Evolutionary conservation across 2,113 vertebrate species (phyloP).

Genomic region (Gasterosteus nipponicus): DNA sequence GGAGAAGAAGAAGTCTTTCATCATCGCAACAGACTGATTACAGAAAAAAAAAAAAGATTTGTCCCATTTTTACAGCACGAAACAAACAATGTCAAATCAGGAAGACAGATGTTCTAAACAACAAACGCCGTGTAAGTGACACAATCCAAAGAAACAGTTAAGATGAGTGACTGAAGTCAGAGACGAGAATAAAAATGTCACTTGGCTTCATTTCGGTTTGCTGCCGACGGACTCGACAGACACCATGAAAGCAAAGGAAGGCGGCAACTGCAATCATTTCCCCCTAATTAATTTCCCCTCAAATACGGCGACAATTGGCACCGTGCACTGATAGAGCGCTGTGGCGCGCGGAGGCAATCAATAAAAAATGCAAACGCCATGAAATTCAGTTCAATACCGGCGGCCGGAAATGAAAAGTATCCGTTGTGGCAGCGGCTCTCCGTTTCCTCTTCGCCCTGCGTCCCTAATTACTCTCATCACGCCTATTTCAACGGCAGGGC

Average conservation of each 20-base stretch:
- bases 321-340: neutral
- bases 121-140: neutral
- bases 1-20: neutral
- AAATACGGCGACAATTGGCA: neutral
- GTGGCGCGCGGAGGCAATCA: slow-evolving; percentile 6
- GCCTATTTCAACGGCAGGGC: neutral
- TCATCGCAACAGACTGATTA: neutral
- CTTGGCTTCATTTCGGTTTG: neutral
- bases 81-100: slow-evolving; percentile 20
- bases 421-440: slow-evolving; percentile 5
- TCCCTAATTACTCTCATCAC: slow-evolving; percentile 33
- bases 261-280: neutral
- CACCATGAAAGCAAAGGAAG: neutral
- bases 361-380: slow-evolving; percentile 33
- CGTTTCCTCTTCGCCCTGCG: no score
- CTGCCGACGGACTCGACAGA: neutral
- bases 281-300: slow-evolving; percentile 10
- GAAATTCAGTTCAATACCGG: slow-evolving; percentile 28
- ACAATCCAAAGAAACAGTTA: neutral
- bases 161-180: neutral
- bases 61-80: neutral
- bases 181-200: neutral
- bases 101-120: neutral
- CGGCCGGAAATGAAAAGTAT: slow-evolving; percentile 38
- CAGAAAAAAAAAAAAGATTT: neutral